Base-by-base conservation (phyloP, 2,797 vertebrate species). In the Clarias laeviceps region DNA sequence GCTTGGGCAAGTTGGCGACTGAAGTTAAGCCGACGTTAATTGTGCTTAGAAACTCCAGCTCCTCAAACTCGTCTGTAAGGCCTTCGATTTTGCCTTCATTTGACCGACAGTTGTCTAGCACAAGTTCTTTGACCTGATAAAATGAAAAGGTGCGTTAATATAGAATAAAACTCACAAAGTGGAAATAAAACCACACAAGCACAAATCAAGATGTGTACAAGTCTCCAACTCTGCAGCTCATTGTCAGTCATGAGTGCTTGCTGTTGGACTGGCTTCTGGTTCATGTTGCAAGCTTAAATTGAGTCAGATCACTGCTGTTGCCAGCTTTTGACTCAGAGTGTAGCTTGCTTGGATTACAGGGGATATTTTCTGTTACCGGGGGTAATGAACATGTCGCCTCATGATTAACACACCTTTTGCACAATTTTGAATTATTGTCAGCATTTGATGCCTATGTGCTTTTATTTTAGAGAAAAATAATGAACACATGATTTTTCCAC, bases 41-140 rank as follows among this genome's bases (percentile, higher is more conserved):
- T 96, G 97, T 99, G 95, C 98, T 99, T 94, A 99, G 93, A 94
- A 99, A 99, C 92, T 97, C 97, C 95, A 99, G 95, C 94, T 98
- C 98, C 93, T 98, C 96, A 82, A 99, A 99, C 85, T 98, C 97
- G 90, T 99, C 98, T 85, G 98, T 99, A 87, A 99, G 97, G 88
- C 98, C 98, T 90, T 98, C 96, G 0, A 99, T 97, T 95, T 98
- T 99, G 88, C 98, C 98, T 92, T 99, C 97, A 15, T 95, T 97
- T 32, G 98, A 99, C 91, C 97, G 95, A 93, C 98, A 99, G 94
- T 99, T 99, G 94, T 99, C 98, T 86, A 99, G 95, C 90, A 99
- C 97, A 0, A 99, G 97, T 86, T 99, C 97, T 95, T 98, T 99
- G 88, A 99, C 98, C 98, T 99, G 93, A 12, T 68, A 82, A 86